Conservation (phyloP, 2,888 invertebrate species). For the Cistogaster globosa region DNA sequence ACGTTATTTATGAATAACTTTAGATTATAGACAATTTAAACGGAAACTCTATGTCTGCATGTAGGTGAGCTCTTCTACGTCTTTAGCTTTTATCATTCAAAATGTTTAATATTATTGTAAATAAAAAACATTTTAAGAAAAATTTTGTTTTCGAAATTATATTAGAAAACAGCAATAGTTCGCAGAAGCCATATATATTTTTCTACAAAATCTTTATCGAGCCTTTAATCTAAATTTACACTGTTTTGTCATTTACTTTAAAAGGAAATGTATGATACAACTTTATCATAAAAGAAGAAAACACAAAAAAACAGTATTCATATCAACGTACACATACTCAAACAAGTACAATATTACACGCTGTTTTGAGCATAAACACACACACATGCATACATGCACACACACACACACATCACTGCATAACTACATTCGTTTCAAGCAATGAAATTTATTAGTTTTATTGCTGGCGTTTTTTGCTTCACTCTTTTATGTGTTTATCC, state of each 20-base stretch:
- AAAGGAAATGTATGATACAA: background rate
- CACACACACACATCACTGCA: background rate
- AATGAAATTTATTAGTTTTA: slow-evolving; percentile 46
- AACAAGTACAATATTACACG: background rate
- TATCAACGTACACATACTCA: background rate
- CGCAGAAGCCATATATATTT: too few species aligned
- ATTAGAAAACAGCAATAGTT: too few species aligned
- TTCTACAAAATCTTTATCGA: too few species aligned
- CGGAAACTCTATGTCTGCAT: too few species aligned
- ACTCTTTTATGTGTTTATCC: slow-evolving; percentile 1
- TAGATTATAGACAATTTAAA: too few species aligned
- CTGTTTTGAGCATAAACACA: background rate
- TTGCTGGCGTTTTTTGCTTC: background rate
- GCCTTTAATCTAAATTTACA: background rate
- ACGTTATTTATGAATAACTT: too few species aligned
- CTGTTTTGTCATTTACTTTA: background rate
- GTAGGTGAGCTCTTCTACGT: too few species aligned
- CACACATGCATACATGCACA: background rate
- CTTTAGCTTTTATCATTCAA: too few species aligned
- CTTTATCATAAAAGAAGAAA: slow-evolving; percentile 7
- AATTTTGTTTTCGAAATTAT: too few species aligned
- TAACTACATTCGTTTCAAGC: background rate
- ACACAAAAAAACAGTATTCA: background rate
- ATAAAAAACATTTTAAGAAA: too few species aligned
- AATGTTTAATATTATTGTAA: too few species aligned